phyloP scores from a whole-genome alignment of 2,888 invertebrate genomes.

The Pristionchus arcanus region DNA sequence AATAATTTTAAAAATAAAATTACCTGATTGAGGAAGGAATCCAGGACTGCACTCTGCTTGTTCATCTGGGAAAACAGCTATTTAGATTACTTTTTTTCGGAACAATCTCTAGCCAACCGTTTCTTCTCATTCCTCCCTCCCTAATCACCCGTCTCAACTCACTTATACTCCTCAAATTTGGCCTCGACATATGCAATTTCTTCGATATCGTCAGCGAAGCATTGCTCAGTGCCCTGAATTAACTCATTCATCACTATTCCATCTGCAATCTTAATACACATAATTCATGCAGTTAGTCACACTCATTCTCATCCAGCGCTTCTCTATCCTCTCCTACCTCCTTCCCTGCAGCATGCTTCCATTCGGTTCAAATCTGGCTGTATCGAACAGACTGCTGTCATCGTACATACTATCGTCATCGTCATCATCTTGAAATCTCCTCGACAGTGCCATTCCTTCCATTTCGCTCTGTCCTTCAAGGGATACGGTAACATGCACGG shows the following conservation, averaged over 20 bases:
- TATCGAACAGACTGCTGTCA: background rate
- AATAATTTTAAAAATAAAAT: background rate
- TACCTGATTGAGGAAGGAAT: constrained; percentile 45
- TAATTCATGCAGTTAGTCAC: background rate
- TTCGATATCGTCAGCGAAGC: constrained; percentile 56
- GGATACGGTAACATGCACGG: background rate
- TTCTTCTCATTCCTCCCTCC: background rate
- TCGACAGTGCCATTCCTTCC: background rate
- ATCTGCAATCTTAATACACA: background rate
- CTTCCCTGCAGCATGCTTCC: constrained; percentile 9
- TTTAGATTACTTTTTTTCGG: no score
- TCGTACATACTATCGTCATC: constrained; percentile 5
- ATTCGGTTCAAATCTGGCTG: background rate
- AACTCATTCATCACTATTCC: background rate
- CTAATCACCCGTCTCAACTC: background rate
- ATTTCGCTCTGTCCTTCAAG: background rate
- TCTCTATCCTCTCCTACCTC: background rate
- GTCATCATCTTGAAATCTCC: background rate
- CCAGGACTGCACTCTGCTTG: constrained; percentile 44
- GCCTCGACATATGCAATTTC: constrained; percentile 45
- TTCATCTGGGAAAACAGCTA: background rate
- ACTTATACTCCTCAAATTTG: constrained; percentile 52
- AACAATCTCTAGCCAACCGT: no score
- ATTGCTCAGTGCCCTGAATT: constrained; percentile 54
- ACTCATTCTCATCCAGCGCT: background rate